Evolutionary conservation across 2,797 vertebrate species (phyloP), one percentile per base, ranked within the genome.

Genomic region (Gambelia wislizenii): DNA sequence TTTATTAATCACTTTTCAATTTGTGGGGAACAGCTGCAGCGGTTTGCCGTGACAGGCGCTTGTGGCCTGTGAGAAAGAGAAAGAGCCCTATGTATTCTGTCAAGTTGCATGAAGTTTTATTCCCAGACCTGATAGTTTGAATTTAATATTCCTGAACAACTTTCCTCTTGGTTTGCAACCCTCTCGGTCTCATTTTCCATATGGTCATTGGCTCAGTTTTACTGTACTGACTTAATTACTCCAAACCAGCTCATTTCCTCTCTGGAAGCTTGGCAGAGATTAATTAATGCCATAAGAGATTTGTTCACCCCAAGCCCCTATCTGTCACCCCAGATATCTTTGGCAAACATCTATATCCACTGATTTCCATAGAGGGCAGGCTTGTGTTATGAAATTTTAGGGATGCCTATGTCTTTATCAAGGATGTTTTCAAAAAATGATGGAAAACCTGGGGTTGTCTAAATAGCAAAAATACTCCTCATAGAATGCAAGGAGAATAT

Each of bases 1-100:
- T 93, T 94, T 94, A 95, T 95, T 95, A 96, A 95, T 93, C 95
- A 92, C 91, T 92, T 93, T 85, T 86, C 77, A 33, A 93, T 95
- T 91, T 86, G 91, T 94, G 89, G 69, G 92, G 94, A 96, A 93
- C 94, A 94, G 93, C 94, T 95, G 94, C 93, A 84, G 86, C n/a
- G 84, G 92, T 92, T 91, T 36, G 84, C 91, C 89, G 86, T 92
- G 90, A 89, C 94, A 85, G 85, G 80, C 79, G 72, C 70, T 87
- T 93, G 87, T 78, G 84, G 89, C 89, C 89, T 1, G 18, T 79
- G 90, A 0, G 3, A 92, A 90, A 93, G 92, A 0, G 2, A 94
- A 91, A 93, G 85, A 91, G 94, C 87, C 94, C 93, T 74, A 33
- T 52, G 33, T 82, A 42, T 89, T 67, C 93, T 88, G 91, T 84